These are phyloP conservation scores for Helarctos malayanus DNA, from an alignment of 2,797 vertebrate species.

Conservation along the genomic window DNA sequence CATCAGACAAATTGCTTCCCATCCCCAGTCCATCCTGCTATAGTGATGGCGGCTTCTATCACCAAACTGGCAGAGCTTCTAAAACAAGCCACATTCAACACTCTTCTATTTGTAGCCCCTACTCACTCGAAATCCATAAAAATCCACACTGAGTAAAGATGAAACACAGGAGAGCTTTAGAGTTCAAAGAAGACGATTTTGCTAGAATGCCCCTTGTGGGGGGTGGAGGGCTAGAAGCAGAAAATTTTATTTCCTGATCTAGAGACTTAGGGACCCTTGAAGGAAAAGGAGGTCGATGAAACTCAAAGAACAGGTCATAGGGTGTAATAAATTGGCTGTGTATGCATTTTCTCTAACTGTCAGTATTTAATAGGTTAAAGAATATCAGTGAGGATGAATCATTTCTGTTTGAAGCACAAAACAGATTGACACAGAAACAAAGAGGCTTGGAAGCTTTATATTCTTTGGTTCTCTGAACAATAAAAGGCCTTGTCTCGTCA, in stretches of 20 bases:
- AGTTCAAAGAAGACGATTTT: background rate
- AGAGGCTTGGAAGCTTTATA: constrained; percentile 74
- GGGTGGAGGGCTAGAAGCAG: background rate
- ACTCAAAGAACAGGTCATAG: constrained; percentile 46
- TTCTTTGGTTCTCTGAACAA: constrained; percentile 66
- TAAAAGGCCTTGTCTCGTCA: constrained; percentile 64
- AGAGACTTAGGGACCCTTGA: constrained; percentile 18
- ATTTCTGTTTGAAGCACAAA: constrained; percentile 67
- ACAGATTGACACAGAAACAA: constrained; percentile 76
- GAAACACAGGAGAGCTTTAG: background rate
- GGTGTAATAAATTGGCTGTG: background rate
- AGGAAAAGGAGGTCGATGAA: constrained; percentile 55
- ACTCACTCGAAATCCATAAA: background rate
- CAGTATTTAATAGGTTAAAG: constrained; percentile 66
- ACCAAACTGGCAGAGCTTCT: background rate
- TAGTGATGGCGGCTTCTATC: background rate
- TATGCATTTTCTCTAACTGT: constrained; percentile 3
- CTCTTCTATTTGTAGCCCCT: background rate
- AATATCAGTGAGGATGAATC: constrained; percentile 39
- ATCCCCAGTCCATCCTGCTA: background rate
- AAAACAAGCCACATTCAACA: background rate
- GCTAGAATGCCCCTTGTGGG: background rate
- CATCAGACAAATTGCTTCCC: background rate
- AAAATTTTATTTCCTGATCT: constrained; percentile 24
- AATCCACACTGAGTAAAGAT: background rate